phyloP scores from a whole-genome alignment of 2,113 vertebrate genomes.

The Haemorhous mexicanus region DNA sequence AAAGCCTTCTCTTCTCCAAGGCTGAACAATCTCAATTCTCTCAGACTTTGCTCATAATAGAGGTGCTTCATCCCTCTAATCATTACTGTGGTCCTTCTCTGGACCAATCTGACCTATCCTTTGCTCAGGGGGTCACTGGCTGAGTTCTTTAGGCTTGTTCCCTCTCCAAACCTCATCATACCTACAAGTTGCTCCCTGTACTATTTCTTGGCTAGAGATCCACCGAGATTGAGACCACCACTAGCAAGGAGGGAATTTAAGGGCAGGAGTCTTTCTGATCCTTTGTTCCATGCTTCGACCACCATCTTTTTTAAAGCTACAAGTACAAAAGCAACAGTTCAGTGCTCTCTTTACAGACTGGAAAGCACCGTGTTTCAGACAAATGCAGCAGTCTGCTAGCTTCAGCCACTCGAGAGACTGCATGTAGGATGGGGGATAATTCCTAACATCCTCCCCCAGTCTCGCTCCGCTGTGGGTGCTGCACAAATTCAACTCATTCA shows the following conservation, averaged over 20 bases:
- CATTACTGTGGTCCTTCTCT: not conserved
- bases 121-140: not conserved
- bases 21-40: not conserved
- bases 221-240: not conserved
- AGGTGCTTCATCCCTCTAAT: not conserved
- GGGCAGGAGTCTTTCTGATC: not conserved
- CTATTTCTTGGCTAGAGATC: not conserved
- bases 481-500: conserved; percentile 54
- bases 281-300: conserved; percentile 21
- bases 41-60: not conserved
- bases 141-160: not conserved
- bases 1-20: not conserved
- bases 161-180: not conserved
- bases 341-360: not conserved
- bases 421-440: conserved; percentile 50
- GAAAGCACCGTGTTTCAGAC: not conserved
- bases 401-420: conserved; percentile 38
- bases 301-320: conserved; percentile 28
- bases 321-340: conserved; percentile 42
- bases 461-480: conserved; percentile 38
- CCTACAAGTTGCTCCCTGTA: not conserved
- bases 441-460: conserved; percentile 58
- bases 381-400: not conserved
- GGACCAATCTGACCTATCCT: not conserved
- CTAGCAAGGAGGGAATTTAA: not conserved